These are phyloP conservation scores for Candidula unifasciata DNA, from an alignment of 2,888 invertebrate genomes.

Conservation along the genomic window DNA sequence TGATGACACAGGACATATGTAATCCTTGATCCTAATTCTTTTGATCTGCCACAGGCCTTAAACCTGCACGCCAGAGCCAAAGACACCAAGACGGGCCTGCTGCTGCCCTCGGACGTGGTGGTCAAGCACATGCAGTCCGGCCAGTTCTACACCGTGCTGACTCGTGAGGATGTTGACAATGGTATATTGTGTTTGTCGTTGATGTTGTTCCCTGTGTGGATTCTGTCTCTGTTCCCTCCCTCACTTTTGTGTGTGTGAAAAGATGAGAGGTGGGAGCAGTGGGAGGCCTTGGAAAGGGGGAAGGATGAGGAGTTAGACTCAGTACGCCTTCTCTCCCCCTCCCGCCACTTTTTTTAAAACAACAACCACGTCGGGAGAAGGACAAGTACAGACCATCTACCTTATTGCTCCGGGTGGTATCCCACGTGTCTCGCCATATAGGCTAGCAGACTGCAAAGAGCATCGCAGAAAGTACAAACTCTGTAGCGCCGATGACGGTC, in stretches of 20 bases:
- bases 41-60: slow-evolving; percentile 21
- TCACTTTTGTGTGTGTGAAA: too few species aligned
- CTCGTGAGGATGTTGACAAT: slow-evolving; percentile 37
- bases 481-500: too few species aligned
- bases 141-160: slow-evolving; percentile 35
- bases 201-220: slow-evolving; percentile 1
- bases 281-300: too few species aligned
- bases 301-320: too few species aligned
- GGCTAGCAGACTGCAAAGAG: too few species aligned
- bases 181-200: neutral
- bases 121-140: neutral
- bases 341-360: too few species aligned
- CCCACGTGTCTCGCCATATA: neutral
- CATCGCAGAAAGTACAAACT: too few species aligned
- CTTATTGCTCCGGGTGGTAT: neutral
- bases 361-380: too few species aligned
- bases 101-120: slow-evolving; percentile 41
- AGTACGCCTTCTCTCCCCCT: too few species aligned
- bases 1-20: too few species aligned
- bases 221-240: too few species aligned
- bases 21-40: neutral
- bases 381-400: neutral
- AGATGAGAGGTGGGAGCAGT: too few species aligned
- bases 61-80: slow-evolving; percentile 33
- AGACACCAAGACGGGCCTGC: slow-evolving; percentile 21